Evolutionary conservation across 64 coral and sea anemone genomes (phyloP).

Genomic region (Montipora cactus): DNA sequence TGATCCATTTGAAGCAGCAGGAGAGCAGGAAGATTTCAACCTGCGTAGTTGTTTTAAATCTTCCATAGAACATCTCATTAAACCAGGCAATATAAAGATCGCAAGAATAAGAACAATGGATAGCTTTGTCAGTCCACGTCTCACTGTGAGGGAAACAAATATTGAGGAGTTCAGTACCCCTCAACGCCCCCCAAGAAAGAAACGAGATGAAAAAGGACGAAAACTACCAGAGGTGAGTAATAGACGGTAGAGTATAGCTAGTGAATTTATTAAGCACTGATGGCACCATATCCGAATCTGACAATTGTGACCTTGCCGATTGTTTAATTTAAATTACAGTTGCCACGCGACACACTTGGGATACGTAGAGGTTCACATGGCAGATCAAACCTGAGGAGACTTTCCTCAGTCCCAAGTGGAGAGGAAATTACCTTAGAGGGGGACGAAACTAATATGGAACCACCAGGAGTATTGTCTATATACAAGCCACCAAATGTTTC

Average conservation of each 20-base stretch:
- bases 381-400: constrained; percentile 38
- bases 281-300: neutral
- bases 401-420: constrained; percentile 58
- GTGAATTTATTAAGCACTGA: neutral
- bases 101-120: neutral
- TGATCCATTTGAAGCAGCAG: neutral
- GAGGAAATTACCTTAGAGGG: neutral
- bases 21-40: neutral
- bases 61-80: neutral
- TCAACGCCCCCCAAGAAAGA: constrained; percentile 17
- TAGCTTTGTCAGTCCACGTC: neutral
- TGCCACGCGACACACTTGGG: neutral
- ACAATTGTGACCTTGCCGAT: constrained; percentile 2
- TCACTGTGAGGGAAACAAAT: neutral
- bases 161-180: neutral
- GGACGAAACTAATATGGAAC: neutral
- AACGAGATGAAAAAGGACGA: neutral
- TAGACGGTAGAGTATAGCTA: neutral
- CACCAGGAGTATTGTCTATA: constrained; percentile 39
- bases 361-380: neutral
- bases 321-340: constrained; percentile 17
- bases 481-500: constrained; percentile 14
- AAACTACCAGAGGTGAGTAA: constrained; percentile 6
- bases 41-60: neutral
- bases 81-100: constrained; percentile 11